Percentiles rank a stretch among this genome's conserved stretches.
Evolutionary conservation across 1,140 invertebrate genomes (phyloP).

Genomic region (Probaryconus sp.): DNA sequence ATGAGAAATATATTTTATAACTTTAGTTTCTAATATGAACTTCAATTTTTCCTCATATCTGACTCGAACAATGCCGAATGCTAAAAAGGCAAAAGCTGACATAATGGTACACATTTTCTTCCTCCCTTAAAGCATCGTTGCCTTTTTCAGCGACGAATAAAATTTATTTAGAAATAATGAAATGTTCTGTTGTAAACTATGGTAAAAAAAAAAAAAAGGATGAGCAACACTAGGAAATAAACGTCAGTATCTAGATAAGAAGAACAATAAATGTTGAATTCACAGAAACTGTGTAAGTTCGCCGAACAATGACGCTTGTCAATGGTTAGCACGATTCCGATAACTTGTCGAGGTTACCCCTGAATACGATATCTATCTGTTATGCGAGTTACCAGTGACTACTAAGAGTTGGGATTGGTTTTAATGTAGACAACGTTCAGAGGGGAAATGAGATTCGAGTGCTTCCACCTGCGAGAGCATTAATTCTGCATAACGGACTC

Average conservation of each 20-base stretch:
- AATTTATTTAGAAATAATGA: too few relatives aligned
- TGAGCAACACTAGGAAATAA: too few relatives aligned
- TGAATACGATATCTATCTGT: conserved; percentile 56
- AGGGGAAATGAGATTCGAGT: conserved; percentile 54
- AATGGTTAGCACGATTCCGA: conserved; percentile 51
- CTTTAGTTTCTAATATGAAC: too few relatives aligned
- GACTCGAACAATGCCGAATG: too few relatives aligned
- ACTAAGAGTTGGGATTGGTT: conserved; percentile 54
- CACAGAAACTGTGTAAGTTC: conserved; percentile 27
- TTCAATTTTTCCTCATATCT: too few relatives aligned
- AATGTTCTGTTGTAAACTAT: too few relatives aligned
- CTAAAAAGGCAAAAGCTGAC: too few relatives aligned
- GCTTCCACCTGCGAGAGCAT: conserved; percentile 61
- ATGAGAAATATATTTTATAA: too few relatives aligned
- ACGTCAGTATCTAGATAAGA: conserved; percentile 26
- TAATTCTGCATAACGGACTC: conserved; percentile 65
- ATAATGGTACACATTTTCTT: too few relatives aligned
- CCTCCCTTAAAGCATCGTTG: too few relatives aligned
- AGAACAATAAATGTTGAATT: conserved; percentile 44
- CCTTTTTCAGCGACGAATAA: too few relatives aligned
- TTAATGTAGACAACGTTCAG: conserved; percentile 45
- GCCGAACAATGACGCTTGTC: conserved; percentile 47
- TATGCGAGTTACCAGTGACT: conserved; percentile 51
- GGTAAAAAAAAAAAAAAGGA: too few relatives aligned
- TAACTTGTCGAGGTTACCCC: conserved; percentile 49